Percentiles rank a stretch among this genome's conserved stretches.
Conservation (phyloP, 2,797 vertebrate species). For the Mormyrops boulengeri region DNA sequence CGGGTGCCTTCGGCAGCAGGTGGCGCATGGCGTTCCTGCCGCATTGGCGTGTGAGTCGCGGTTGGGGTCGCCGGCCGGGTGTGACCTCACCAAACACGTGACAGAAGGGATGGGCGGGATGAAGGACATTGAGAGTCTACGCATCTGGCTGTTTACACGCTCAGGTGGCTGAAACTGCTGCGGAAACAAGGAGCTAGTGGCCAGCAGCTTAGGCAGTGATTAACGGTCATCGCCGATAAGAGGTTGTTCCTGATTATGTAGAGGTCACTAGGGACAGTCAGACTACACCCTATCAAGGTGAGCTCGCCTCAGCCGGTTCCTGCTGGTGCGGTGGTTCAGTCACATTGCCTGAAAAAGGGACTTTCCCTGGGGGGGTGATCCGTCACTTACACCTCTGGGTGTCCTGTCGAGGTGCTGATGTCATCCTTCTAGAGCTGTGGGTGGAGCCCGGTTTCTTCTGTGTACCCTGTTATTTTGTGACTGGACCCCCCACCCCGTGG, state of each 20-base stretch:
- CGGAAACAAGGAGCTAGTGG: neutral
- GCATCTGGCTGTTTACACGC: neutral
- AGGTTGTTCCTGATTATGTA: neutral
- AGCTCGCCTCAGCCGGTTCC: neutral
- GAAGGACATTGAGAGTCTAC: neutral
- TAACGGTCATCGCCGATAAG: neutral
- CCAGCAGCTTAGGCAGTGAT: neutral
- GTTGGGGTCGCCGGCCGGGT: neutral
- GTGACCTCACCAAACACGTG: neutral
- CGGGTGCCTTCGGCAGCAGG: neutral
- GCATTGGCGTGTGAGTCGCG: no score
- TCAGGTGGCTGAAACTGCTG: neutral
- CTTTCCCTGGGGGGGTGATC: neutral
- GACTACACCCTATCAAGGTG: neutral
- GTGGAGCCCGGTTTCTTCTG: neutral
- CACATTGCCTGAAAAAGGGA: neutral
- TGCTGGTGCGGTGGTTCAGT: neutral
- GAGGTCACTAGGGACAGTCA: neutral
- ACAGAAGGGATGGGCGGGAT: neutral
- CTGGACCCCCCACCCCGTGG: neutral
- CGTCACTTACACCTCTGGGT: neutral
- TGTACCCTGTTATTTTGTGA: conserved; percentile 12
- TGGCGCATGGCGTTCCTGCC: no score
- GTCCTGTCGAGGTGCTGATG: neutral
- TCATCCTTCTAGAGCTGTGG: neutral